Conservation (phyloP, 2,797 vertebrate genomes). For the Acipenser ruthenus region DNA sequence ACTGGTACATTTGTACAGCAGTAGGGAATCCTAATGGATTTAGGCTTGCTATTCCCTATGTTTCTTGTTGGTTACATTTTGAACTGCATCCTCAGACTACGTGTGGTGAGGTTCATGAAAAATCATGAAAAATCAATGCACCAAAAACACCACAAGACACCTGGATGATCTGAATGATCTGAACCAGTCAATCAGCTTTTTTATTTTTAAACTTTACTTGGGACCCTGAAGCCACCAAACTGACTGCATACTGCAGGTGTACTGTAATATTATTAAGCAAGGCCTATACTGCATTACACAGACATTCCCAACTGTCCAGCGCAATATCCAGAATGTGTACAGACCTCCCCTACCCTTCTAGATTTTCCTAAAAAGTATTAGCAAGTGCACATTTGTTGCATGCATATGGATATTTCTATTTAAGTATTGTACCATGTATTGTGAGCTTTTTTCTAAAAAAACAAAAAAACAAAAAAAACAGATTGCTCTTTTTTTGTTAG, state of each 20-base stretch:
- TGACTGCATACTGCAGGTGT: no score
- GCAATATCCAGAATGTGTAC: no score
- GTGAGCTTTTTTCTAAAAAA: neutral
- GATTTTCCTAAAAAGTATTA: neutral
- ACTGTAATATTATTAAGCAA: no score
- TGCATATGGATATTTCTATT: neutral
- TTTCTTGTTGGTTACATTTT: neutral
- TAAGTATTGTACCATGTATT: neutral
- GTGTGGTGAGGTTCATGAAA: neutral
- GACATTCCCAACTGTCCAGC: no score
- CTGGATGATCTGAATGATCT: no score
- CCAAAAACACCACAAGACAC: neutral
- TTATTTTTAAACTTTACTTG: no score
- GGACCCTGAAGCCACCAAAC: no score
- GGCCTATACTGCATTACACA: no score
- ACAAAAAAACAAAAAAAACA: neutral
- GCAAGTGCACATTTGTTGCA: neutral
- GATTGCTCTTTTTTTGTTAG: neutral
- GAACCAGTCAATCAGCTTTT: no score
- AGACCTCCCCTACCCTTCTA: neutral
- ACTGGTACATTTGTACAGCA: neutral
- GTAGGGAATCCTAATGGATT: slow-evolving; percentile 6
- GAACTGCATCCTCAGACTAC: neutral
- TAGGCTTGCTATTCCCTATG: neutral
- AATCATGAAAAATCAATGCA: neutral